A percentile compares a stretch with the other conserved stretches of the same genome.
Conservation (phyloP, 2,113 vertebrate species). For the Eubucco bourcierii region DNA sequence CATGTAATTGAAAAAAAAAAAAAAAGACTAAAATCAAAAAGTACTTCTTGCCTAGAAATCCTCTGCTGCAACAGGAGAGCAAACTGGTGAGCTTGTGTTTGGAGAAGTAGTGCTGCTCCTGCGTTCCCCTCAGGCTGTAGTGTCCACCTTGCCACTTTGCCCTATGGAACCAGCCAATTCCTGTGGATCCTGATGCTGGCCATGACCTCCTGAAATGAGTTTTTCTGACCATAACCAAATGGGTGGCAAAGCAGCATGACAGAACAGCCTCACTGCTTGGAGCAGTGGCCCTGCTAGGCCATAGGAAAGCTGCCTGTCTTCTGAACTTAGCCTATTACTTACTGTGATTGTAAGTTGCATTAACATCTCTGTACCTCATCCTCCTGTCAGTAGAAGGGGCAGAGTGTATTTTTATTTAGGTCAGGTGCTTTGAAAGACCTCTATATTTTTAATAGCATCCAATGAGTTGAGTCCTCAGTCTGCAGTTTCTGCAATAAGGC, state of each 20-base stretch:
- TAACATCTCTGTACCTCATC: conserved; percentile 42
- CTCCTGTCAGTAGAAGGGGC: conserved; percentile 18
- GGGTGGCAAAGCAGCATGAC: not conserved
- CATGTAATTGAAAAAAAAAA: not conserved
- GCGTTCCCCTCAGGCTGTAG: not conserved
- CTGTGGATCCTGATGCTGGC: conserved; percentile 28
- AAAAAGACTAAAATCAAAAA: too few species aligned
- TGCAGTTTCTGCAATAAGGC: not conserved
- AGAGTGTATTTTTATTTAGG: conserved; percentile 16
- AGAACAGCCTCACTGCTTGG: not conserved
- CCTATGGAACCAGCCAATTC: not conserved
- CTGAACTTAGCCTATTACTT: conserved; percentile 36
- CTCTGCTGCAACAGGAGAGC: not conserved
- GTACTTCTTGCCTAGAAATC: not conserved
- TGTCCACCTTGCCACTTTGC: not conserved
- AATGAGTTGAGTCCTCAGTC: not conserved
- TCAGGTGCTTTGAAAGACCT: conserved; percentile 54
- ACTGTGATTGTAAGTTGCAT: conserved; percentile 43
- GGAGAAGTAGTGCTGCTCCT: not conserved
- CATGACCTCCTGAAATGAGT: not conserved
- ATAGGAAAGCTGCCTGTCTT: conserved; percentile 37
- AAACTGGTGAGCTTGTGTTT: not conserved
- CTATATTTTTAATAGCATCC: conserved; percentile 10
- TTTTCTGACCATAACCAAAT: not conserved
- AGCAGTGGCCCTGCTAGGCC: conserved; percentile 5